Evolutionary conservation across 64 coral and sea anemone genomes (phyloP).

Genomic region (Hydrozoanthus tunicans): DNA sequence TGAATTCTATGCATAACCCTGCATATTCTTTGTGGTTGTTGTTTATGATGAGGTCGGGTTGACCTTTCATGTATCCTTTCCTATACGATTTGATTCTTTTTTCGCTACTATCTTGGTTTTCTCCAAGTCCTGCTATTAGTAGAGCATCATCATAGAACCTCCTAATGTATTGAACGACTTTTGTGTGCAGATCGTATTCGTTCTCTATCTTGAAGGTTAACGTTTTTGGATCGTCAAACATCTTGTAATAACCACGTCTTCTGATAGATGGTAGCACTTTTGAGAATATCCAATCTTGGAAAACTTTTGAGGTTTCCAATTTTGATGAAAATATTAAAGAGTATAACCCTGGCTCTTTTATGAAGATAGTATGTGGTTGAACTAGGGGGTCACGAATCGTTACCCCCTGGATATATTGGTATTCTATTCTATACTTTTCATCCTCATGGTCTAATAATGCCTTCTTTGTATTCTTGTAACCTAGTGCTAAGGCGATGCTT

Average conservation of each 20-base stretch:
- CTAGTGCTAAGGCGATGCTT: background rate
- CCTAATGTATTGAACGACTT: background rate
- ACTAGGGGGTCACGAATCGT: background rate
- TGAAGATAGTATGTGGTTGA: background rate
- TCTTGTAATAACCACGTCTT: background rate
- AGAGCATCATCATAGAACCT: background rate
- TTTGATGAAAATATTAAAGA: slow-evolving; percentile 10
- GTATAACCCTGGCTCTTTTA: background rate
- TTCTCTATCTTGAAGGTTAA: background rate
- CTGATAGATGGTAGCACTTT: background rate
- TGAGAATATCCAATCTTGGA: background rate
- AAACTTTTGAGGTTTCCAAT: background rate
- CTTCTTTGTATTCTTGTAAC: background rate
- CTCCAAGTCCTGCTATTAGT: background rate
- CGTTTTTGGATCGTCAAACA: background rate
- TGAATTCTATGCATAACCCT: background rate
- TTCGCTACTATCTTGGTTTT: background rate
- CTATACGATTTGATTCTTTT: background rate
- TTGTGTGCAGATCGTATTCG: background rate
- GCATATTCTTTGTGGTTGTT: background rate
- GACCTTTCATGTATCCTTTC: background rate
- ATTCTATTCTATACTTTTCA: background rate
- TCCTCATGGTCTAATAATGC: background rate
- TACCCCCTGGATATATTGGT: background rate
- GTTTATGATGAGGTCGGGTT: background rate